Base-by-base conservation (phyloP, 2,888 invertebrate species). In the Lepidocyrtoides sp. region DNA sequence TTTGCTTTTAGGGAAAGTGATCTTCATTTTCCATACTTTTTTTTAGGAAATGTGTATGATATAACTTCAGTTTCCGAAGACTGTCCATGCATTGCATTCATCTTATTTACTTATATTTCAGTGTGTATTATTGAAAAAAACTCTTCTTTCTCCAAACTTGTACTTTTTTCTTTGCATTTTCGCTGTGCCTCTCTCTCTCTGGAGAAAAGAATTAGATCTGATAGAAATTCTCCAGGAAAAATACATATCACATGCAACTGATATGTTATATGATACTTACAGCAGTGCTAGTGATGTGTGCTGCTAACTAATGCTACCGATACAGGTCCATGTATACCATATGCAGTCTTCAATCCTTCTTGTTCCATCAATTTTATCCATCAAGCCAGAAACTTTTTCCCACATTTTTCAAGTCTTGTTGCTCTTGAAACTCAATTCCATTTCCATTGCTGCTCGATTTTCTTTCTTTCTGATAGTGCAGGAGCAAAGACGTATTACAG, bases 381-480 rank as follows among this genome's bases (percentile, higher is more conserved):
- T 84, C 84, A 90, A 84, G 29, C 60, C 83, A 84, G 77, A 89
- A 90, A 89, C 82, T 79, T 90, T 89, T 82, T 77, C 84, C 89
- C 82, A 69, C 54, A 54, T 84, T 89, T 90, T 89, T 75, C 69
- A 81, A 88, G 63, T 90, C 81, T 88, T 77, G 29, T 83, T 89
- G 72, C 77, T 90, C 84, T 90, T 90, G 51, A 84, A 90, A 90
- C 89, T 90, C 89, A 90, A 90, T 90, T 90, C 84, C 84, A 90
- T 90, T 90, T 90, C 89, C 89, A 90, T 90, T 89, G 83, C 84
- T 82, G 54, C 66, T 79, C 72, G 72, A 83, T 89, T 89, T 83
- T 79, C 82, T 26, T 83, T 75, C 69, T 82, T n/a, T 51, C 60
- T 75, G 54, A 89, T 83, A 60, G 23, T 51, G 3, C 5, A 2